phyloP scores from a whole-genome alignment of 92 coral and sea anemone species.

The Paragorgia papillata region DNA sequence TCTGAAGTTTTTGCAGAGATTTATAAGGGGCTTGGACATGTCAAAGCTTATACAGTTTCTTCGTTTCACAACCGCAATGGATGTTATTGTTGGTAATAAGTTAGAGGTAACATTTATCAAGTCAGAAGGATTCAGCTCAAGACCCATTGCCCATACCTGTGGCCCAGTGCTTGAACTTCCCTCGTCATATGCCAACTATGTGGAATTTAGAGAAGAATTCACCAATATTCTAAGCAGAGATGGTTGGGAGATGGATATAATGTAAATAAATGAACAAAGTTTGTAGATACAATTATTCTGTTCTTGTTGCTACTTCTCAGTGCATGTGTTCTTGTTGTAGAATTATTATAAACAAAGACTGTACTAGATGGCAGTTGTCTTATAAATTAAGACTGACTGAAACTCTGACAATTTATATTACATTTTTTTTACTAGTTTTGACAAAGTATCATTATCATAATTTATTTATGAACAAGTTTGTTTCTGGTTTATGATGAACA shows the following conservation, averaged over 20 bases:
- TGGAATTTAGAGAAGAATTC: constrained; percentile 32
- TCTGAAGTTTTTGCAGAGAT: constrained; percentile 14
- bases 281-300: no score
- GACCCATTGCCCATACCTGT: constrained; percentile 48
- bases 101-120: constrained; percentile 22
- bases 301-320: no score
- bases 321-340: background rate
- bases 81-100: constrained; percentile 16
- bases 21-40: constrained; percentile 13
- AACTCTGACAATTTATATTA: no score
- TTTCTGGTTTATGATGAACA: no score
- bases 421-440: no score
- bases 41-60: constrained; percentile 36
- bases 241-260: constrained; percentile 39
- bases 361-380: background rate
- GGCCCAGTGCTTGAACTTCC: constrained; percentile 44
- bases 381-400: no score
- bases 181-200: constrained; percentile 39
- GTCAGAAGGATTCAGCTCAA: constrained; percentile 35
- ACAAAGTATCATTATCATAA: no score
- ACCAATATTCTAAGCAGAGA: constrained; percentile 22
- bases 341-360: background rate
- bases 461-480: no score
- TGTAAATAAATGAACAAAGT: background rate
- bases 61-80: constrained; percentile 23